Base-by-base conservation (phyloP, 2,888 invertebrate species). In the Phyllotreta cruciferae region DNA sequence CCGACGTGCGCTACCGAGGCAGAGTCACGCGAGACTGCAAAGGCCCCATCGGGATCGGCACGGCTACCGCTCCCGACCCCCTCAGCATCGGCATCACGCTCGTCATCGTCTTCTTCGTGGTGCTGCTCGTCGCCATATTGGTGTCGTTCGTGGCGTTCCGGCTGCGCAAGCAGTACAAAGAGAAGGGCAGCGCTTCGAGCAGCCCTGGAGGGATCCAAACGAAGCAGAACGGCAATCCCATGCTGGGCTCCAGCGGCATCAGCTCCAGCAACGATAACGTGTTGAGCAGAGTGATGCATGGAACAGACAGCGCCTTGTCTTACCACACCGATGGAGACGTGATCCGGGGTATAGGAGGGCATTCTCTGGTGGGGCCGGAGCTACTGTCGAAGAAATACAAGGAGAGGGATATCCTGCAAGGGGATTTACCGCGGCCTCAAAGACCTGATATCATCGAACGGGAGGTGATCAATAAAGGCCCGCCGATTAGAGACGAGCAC, bases 391-490 rank as follows among this genome's bases (percentile, higher is more conserved):
- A 94, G 77, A 94, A 94, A 80, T 94, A 92, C 77, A 94, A 94
- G 80, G 94, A 94, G 76, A 85, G 94, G 41, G 66, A 66, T 13
- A 67, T 67, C 8, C 87, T 88, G 75, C 78, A 81, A 10, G 87
- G 87, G 0, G 90, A 91, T 70, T 87, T 88, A 67, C 90, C 89
- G 36, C 85, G 93, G 67, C 91, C 93, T 0, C 94, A 95, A 79
- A 83, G 96, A 44, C 97, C 96, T 0, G 97, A 97, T 78, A 95
- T 97, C 35, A 96, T 97, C 70, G 94, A 96, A 81, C 83, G 95
- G 42, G 94, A 96, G 83, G 89, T 91, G 2, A 90, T 94, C 0
- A 91, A 90, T 34, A 93, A 94, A 78, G 92, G 91, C 72, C 92
- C 93, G 6, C 89, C 91, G 0, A 85, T 92, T 56, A 81, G 91